Evolutionary conservation across 2,113 vertebrate species (phyloP).

Genomic region (Rhinolophus sinicus): DNA sequence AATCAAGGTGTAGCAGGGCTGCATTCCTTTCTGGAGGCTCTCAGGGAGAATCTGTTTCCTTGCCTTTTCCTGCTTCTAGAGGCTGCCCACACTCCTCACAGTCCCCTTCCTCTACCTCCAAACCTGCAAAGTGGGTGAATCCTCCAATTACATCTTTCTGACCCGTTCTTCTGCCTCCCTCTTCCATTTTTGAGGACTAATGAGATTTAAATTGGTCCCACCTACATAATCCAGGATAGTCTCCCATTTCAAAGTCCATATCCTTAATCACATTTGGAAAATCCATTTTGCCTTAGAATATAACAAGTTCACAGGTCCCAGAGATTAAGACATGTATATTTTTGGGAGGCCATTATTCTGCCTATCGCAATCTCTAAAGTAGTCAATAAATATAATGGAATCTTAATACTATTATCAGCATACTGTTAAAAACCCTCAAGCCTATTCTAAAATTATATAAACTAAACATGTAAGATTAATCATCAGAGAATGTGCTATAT

Average conservation of each 20-base stretch:
- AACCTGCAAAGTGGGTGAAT: background rate
- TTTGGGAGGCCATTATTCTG: background rate
- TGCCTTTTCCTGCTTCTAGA: background rate
- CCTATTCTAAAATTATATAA: conserved; percentile 1
- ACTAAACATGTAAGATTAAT: background rate
- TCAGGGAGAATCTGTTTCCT: background rate
- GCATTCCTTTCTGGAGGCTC: background rate
- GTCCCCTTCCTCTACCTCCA: background rate
- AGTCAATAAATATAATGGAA: background rate
- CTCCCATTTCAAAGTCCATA: background rate
- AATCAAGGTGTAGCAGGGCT: background rate
- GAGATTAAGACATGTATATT: background rate
- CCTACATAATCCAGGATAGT: background rate
- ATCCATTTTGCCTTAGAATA: background rate
- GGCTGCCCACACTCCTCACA: background rate
- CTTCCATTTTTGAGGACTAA: background rate
- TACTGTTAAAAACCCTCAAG: background rate
- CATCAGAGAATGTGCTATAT: background rate
- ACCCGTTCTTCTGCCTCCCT: background rate
- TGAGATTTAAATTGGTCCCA: background rate
- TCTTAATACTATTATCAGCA: background rate
- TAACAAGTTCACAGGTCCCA: background rate
- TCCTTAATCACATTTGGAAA: background rate
- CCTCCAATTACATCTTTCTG: background rate
- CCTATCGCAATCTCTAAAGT: background rate